Conservation (phyloP, 1,140 invertebrate species). For the Planococcus citri region DNA sequence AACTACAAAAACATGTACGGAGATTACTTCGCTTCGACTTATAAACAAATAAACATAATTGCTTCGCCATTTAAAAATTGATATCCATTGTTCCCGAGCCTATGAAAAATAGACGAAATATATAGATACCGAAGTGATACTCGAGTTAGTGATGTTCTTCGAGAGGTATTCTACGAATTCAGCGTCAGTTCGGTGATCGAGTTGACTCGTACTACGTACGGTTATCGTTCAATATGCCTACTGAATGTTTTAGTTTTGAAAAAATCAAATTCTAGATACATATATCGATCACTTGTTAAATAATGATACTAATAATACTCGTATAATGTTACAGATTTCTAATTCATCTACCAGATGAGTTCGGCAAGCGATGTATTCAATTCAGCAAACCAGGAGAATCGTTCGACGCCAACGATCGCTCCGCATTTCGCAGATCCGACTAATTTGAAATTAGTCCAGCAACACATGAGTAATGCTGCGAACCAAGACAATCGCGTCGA, state of each 20-base stretch:
- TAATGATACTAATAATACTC: too few species aligned
- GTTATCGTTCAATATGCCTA: too few species aligned
- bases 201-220: too few species aligned
- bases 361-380: slow-evolving; percentile 10
- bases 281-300: background rate
- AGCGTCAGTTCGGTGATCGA: too few species aligned
- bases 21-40: background rate
- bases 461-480: slow-evolving; percentile 14
- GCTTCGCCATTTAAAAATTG: slow-evolving; percentile 13
- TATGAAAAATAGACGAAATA: background rate
- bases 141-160: too few species aligned
- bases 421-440: slow-evolving; percentile 9
- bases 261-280: background rate
- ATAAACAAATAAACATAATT: background rate
- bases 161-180: too few species aligned
- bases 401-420: background rate
- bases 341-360: background rate
- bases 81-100: background rate
- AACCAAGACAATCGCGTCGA: slow-evolving; percentile 14
- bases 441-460: slow-evolving; percentile 9
- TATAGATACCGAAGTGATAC: too few species aligned
- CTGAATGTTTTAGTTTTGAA: background rate
- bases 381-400: slow-evolving; percentile 15
- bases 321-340: background rate
- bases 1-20: too few species aligned